Evolutionary conservation across 2,797 vertebrate genomes (phyloP).

Genomic region (Dryobates pubescens): DNA sequence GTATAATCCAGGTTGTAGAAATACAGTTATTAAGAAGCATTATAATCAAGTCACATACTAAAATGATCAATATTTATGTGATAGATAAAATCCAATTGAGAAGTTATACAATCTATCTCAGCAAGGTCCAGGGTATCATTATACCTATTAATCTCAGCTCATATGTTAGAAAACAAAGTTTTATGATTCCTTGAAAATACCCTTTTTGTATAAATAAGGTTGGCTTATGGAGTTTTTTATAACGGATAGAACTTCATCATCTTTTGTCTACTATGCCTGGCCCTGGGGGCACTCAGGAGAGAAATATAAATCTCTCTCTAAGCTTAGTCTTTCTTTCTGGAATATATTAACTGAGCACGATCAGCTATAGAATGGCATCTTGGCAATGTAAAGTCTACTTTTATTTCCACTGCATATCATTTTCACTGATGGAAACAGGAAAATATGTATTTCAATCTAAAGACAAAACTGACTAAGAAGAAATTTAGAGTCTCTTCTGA

Average conservation of each 20-base stretch:
- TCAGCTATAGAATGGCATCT: not conserved
- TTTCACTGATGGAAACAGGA: constrained; percentile 4
- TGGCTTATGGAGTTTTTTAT: not conserved
- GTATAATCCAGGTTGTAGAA: not conserved
- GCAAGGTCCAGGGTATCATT: not conserved
- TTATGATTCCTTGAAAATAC: constrained; percentile 15
- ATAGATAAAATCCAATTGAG: not conserved
- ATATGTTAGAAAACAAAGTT: not conserved
- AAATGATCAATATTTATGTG: constrained; percentile 4
- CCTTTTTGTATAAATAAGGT: not conserved
- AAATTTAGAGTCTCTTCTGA: not conserved
- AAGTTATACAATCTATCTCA: not conserved
- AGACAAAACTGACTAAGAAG: not conserved
- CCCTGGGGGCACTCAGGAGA: not conserved
- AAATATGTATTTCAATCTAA: not conserved
- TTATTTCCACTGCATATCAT: not conserved
- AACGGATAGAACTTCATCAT: constrained; percentile 12
- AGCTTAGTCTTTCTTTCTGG: not conserved
- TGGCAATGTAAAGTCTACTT: not conserved
- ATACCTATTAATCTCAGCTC: not conserved
- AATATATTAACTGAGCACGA: not conserved
- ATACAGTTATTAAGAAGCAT: not conserved
- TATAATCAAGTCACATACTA: not conserved
- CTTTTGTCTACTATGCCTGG: not conserved
- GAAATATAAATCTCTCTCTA: constrained; percentile 12